Evolutionary conservation across 2,113 vertebrate genomes (phyloP).

Genomic region (Daboia siamensis): DNA sequence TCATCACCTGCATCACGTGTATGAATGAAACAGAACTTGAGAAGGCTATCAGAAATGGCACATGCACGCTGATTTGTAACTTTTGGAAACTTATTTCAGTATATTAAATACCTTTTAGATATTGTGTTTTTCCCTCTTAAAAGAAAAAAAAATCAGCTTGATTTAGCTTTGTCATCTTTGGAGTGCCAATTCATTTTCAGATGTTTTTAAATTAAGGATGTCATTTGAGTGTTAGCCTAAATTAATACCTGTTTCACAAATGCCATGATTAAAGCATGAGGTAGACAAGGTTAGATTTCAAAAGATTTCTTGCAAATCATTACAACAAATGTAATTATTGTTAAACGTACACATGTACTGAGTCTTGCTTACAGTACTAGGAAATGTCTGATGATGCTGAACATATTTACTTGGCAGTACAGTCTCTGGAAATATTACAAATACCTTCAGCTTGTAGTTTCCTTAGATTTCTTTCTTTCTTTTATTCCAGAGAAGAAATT

Average conservation of each 20-base stretch:
- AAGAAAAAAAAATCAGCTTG: not conserved
- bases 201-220: constrained; percentile 54
- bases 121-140: not conserved
- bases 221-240: constrained; percentile 48
- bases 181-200: constrained; percentile 8
- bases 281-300: constrained; percentile 59
- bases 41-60: constrained; percentile 56
- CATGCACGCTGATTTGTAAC: constrained; percentile 50
- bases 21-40: constrained; percentile 60
- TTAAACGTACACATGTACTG: constrained; percentile 48
- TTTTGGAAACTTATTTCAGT: not conserved
- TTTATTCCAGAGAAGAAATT: constrained; percentile 40
- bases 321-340: constrained; percentile 65
- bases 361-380: constrained; percentile 37
- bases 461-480: constrained; percentile 12
- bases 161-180: not conserved
- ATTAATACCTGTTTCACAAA: constrained; percentile 64
- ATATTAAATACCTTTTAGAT: not conserved
- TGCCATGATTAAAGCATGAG: constrained; percentile 68
- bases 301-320: constrained; percentile 61
- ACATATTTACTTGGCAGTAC: constrained; percentile 23
- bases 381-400: constrained; percentile 11
- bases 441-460: constrained; percentile 33
- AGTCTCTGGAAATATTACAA: constrained; percentile 21
- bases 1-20: constrained; percentile 24